Percentiles rank a stretch among this genome's conserved stretches.
phyloP scores from a whole-genome alignment of 2,888 invertebrate species.

The Syritta pipiens region DNA sequence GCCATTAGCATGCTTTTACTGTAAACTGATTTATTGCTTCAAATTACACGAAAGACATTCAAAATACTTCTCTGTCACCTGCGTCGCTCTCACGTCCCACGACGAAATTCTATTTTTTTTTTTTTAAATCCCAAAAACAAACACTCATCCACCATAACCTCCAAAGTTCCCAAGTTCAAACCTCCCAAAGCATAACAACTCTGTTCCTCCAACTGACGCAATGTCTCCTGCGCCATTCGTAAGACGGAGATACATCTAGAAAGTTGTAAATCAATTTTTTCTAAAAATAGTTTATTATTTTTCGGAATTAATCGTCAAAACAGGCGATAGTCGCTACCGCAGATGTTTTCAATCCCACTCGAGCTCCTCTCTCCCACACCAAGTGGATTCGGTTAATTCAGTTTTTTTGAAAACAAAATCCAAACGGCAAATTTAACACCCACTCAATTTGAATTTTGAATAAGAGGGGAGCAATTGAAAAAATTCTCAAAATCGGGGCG shows the following conservation, averaged over 20 bases:
- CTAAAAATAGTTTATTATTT: neutral
- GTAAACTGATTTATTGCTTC: too few species aligned
- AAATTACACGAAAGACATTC: too few species aligned
- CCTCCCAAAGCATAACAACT: neutral
- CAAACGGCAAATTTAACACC: too few species aligned
- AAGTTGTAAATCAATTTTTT: neutral
- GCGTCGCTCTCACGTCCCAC: too few species aligned
- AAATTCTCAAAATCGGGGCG: conserved; percentile 17
- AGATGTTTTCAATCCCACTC: conserved; percentile 32
- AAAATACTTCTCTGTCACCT: too few species aligned
- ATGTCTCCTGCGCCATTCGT: neutral
- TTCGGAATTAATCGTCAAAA: neutral
- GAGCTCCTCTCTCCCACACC: too few species aligned
- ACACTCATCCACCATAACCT: too few species aligned
- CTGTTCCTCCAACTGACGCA: conserved; percentile 10
- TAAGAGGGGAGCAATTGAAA: neutral
- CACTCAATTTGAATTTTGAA: conserved; percentile 17
- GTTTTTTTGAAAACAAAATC: too few species aligned
- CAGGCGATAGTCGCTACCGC: too few species aligned
- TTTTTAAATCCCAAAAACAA: neutral
- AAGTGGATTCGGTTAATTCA: too few species aligned
- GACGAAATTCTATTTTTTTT: too few species aligned
- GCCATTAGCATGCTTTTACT: too few species aligned
- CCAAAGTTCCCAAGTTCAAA: neutral
- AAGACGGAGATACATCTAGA: conserved; percentile 4